Conservation (phyloP, 1,140 invertebrate genomes). For the Doryteuthis pealeii region DNA sequence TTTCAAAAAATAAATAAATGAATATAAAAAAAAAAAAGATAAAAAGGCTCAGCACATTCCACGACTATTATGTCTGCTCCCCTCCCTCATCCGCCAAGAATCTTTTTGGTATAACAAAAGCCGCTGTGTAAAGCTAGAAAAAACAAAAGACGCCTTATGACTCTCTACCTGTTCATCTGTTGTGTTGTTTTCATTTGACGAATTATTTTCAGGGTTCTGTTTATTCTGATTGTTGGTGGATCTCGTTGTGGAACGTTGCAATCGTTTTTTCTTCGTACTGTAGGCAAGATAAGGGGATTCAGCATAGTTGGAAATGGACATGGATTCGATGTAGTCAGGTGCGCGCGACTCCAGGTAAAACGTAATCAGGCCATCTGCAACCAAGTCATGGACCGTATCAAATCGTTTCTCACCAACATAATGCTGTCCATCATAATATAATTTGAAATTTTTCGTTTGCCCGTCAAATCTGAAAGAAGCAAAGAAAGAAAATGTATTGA, state of each 20-base stretch:
- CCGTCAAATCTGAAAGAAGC: constrained; percentile 68
- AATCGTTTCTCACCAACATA: constrained; percentile 79
- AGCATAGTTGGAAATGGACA: constrained; percentile 78
- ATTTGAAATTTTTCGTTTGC: constrained; percentile 78
- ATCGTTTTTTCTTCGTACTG: constrained; percentile 42
- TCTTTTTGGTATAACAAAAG: no score
- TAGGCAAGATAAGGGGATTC: constrained; percentile 79
- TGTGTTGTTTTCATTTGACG: background rate
- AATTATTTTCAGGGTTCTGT: background rate
- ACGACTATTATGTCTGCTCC: no score
- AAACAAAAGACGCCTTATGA: no score
- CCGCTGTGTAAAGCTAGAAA: no score
- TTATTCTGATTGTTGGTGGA: constrained; percentile 15
- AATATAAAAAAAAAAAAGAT: no score
- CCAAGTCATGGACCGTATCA: constrained; percentile 69
- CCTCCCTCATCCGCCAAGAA: no score
- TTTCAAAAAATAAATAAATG: no score
- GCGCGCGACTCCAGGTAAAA: constrained; percentile 83
- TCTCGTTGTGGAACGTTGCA: constrained; percentile 18
- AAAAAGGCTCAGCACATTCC: no score
- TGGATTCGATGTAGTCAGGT: constrained; percentile 66
- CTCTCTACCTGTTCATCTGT: background rate
- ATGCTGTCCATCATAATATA: constrained; percentile 79
- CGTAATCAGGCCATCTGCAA: constrained; percentile 87
- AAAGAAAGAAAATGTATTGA: constrained; percentile 16